Base-by-base conservation (phyloP, 2,888 invertebrate genomes). In the Tenthredo notha region DNA sequence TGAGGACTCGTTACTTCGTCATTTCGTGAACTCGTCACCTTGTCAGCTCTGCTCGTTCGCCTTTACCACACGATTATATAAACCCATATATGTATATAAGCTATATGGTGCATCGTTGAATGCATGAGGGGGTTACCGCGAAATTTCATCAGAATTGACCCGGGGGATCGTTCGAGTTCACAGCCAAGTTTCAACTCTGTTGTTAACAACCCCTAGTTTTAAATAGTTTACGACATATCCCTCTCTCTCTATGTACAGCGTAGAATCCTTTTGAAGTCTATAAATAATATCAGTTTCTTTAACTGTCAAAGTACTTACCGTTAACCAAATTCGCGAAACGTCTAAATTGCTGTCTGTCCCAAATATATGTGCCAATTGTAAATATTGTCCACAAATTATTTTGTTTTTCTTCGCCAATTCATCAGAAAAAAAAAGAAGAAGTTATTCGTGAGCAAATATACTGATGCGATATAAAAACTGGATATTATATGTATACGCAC, bases 71-170 rank as follows among this genome's bases (percentile, higher is more conserved):
- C 50, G 29, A 47, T 77, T 50, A 50, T 54, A 29, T 77, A 47
- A 18, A 21, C 21, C 21, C 47, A 40, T 74, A 58, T 33, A 58
- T 33, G 2, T 33, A 18, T 33, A 4, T 33, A 33, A 33, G 0
- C 10, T 54, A 80, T 58, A 80, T 21, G 25, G 47, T 47, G 67
- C 83, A 67, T 67, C 83, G 67, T 21, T 47, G 80, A 80, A 80
- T 83, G 83, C 83, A 47, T n/a, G 61, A 50, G 33, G 54, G 29
- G 65, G 65, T 83, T 67, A 83, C 43, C 67, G 83, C 67, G 50
- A 70, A 83, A 83, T 83, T 83, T 83, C 83, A 83, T 80, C 80
- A 80, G 43, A 80, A 80, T 80, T 40, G 80, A 80, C 80, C 65
- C 80, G 77, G 33, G 77, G 54, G 77, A 77, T 47, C 25, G 37